phyloP scores from a whole-genome alignment of 2,797 vertebrate genomes.

The Furcifer pardalis region DNA sequence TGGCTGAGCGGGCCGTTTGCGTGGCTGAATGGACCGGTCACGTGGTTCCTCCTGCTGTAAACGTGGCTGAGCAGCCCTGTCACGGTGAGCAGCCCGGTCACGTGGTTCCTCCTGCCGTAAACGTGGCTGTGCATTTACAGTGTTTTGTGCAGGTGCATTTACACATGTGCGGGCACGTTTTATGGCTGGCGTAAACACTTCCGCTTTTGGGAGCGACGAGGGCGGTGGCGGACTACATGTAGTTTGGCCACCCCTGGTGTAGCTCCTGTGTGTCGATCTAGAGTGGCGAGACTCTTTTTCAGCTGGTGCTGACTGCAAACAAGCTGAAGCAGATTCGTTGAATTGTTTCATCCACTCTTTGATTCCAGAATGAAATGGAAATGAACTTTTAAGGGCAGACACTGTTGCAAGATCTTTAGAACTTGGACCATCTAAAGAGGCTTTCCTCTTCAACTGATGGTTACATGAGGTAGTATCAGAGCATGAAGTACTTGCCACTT shows the following conservation, averaged over 20 bases:
- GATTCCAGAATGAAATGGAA: conserved; percentile 23
- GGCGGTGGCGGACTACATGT: too few relatives aligned
- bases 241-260: neutral
- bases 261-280: conserved; percentile 4
- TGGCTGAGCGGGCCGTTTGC: too few relatives aligned
- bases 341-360: conserved; percentile 46
- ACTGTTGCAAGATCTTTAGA: neutral
- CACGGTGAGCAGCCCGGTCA: too few relatives aligned
- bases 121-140: too few relatives aligned
- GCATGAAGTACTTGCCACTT: conserved; percentile 36
- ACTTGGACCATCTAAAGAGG: conserved; percentile 22
- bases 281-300: neutral
- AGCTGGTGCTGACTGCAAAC: neutral
- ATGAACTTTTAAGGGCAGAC: conserved; percentile 27
- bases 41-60: too few relatives aligned
- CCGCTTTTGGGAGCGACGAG: too few relatives aligned
- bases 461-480: conserved; percentile 2
- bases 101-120: too few relatives aligned
- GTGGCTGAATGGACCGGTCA: too few relatives aligned
- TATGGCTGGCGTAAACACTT: too few relatives aligned
- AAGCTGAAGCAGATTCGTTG: neutral
- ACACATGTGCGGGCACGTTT: too few relatives aligned
- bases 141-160: too few relatives aligned
- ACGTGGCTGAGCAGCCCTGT: too few relatives aligned
- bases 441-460: conserved; percentile 30